Percentiles rank a stretch among this genome's conserved stretches.
Conservation (phyloP, 1,140 invertebrate genomes). For the Drosophila rhopaloa region DNA sequence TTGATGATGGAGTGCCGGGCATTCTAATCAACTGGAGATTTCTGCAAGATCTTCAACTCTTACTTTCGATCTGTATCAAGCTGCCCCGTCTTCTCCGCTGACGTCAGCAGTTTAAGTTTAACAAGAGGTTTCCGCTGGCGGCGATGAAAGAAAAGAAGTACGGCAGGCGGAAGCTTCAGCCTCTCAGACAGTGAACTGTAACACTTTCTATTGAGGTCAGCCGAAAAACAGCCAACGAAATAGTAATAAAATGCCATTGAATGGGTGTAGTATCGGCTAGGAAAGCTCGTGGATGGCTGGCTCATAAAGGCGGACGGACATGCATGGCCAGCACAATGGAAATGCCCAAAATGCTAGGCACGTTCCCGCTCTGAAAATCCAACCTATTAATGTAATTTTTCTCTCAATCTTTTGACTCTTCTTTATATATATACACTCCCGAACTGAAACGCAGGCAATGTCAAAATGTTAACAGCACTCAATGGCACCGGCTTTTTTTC, state of each 20-base stretch:
- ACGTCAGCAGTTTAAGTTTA: slow-evolving; percentile 30
- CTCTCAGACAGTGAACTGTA: slow-evolving; percentile 78
- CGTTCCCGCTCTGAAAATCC: slow-evolving; percentile 51
- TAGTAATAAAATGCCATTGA: slow-evolving; percentile 74
- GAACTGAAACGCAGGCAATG: slow-evolving; percentile 68
- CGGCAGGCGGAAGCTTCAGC: slow-evolving; percentile 54
- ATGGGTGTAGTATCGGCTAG: slow-evolving; percentile 58
- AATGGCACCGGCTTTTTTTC: slow-evolving; percentile 29
- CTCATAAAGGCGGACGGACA: slow-evolving; percentile 70
- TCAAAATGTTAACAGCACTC: slow-evolving; percentile 74
- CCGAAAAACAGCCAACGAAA: slow-evolving; percentile 40
- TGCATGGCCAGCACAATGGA: slow-evolving; percentile 66
- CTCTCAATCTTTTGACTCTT: slow-evolving; percentile 15
- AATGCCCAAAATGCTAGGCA: slow-evolving; percentile 62
- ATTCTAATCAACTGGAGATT: slow-evolving; percentile 63
- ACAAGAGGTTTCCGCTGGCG: slow-evolving; percentile 26
- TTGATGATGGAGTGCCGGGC: slow-evolving; percentile 62
- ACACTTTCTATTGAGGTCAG: slow-evolving; percentile 78
- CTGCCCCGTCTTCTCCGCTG: slow-evolving; percentile 8
- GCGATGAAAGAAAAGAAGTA: slow-evolving; percentile 10
- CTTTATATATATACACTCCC: slow-evolving; percentile 38
- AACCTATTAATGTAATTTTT: slow-evolving; percentile 69
- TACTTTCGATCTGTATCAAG: slow-evolving; percentile 58
- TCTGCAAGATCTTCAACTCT: slow-evolving; percentile 59
- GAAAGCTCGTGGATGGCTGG: slow-evolving; percentile 42